Evolutionary conservation across 1,140 invertebrate genomes (phyloP), one percentile per base, ranked within the genome.

Genomic region (Panulirus ornatus): DNA sequence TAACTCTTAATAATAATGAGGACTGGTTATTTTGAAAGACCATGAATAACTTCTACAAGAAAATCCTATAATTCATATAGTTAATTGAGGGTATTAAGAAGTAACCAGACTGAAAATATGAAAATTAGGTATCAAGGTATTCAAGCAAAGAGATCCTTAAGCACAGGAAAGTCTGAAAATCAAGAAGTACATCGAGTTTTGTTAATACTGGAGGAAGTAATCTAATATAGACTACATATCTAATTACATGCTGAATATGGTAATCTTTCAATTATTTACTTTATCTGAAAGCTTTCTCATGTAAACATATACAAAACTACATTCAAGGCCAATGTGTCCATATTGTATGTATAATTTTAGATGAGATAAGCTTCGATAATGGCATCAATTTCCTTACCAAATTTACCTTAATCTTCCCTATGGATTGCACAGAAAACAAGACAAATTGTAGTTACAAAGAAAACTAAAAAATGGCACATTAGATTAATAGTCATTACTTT

Each of bases 371-470:
- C 70, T 89, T 89, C 54, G 47, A 83, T 83, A 83, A 51, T 38
- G 40, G 6, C 16, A 6, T 44, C 14, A 58, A 22, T 70, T 51
- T 78, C 54, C 70, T 89, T 81, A 89, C 88, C 88, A 51, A 83
- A 38, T 71, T 89, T 89, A 89, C 88, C 79, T 89, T 84, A 89
- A 75, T 89, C 79, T 83, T 89, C 88, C 88, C 88, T 89, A 83
- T 83, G 81, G 88, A 83, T 84, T 34, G 88, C 88, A 89, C 44
- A 73, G 81, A 89, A 84, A 83, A 75, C 66, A 73, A 58, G 73
- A 83, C 38, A 73, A 11, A 51, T 27, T 82, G 58, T 76, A 84
- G 84, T 83, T 54, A 89, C 47, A 79, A 38, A 40, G n/a, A 70
- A 38, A 58, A 38, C 14, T 36, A 22, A 63, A 58, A 83, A 82